phyloP scores from a whole-genome alignment of 2,113 vertebrate species.

The Chloroceryle aenea region DNA sequence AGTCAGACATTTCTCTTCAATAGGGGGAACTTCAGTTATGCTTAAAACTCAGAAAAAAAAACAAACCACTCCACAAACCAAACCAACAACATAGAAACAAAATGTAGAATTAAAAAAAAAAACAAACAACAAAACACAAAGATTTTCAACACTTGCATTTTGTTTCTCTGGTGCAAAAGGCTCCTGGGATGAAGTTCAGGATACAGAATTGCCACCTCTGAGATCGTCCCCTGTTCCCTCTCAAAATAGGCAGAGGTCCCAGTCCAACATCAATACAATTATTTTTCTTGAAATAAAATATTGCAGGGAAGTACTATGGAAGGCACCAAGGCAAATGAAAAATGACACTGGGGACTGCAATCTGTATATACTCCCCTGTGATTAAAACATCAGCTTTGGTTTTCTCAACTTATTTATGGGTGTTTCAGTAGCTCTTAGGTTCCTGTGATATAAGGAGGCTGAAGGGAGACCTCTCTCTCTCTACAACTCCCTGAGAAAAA shows the following conservation, averaged over 20 bases:
- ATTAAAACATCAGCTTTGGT: background rate
- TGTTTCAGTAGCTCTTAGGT: background rate
- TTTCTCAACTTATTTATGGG: background rate
- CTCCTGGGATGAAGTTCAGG: accelerated
- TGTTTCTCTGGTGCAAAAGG: background rate
- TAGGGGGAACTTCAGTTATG: background rate
- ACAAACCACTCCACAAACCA: background rate
- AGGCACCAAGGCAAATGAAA: background rate
- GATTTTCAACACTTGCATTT: background rate
- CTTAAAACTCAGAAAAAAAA: background rate
- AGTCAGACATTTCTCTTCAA: background rate
- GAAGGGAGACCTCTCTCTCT: too few relatives aligned
- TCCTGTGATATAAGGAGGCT: background rate
- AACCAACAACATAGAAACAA: background rate
- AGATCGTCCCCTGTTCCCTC: background rate
- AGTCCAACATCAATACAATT: background rate
- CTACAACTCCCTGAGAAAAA: too few relatives aligned
- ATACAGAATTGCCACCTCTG: background rate
- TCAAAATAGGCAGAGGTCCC: accelerated
- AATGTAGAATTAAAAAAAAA: accelerated
- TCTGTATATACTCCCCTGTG: accelerated
- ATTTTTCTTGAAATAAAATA: background rate
- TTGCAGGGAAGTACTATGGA: background rate
- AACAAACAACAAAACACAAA: too few relatives aligned
- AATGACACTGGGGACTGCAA: background rate